These are phyloP conservation scores for Coregonus sp. DNA, from an alignment of 2,797 vertebrate species.

Conservation along the genomic window DNA sequence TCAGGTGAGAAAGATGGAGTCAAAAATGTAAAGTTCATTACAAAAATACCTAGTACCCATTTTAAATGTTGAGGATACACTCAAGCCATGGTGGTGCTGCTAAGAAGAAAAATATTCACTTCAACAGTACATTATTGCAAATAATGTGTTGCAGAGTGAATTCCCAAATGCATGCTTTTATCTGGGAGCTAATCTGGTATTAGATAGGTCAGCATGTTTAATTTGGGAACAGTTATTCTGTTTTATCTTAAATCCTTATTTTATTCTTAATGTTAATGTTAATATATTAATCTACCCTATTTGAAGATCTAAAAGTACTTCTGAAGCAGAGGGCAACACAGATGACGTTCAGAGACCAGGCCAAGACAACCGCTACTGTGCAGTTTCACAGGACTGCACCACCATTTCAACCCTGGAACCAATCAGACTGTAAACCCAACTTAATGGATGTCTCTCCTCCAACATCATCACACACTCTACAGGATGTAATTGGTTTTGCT, in stretches of 20 bases:
- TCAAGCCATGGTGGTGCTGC: not conserved
- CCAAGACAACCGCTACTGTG: constrained; percentile 1
- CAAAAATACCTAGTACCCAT: too few species aligned
- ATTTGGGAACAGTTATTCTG: not conserved
- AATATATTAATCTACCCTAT: not conserved
- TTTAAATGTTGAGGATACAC: not conserved
- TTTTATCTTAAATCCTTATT: not conserved
- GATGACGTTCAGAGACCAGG: accelerated
- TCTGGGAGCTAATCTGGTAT: too few species aligned
- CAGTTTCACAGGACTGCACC: not conserved
- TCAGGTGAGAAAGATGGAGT: constrained; percentile 41
- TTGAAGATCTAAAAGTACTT: constrained; percentile 19
- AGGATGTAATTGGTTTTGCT: constrained; percentile 31
- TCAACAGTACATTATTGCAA: too few species aligned
- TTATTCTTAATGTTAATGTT: not conserved
- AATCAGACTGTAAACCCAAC: not conserved
- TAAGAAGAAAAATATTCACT: not conserved
- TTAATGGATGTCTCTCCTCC: not conserved
- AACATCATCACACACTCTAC: not conserved
- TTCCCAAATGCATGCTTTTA: too few species aligned
- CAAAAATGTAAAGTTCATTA: too few species aligned
- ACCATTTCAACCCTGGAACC: accelerated
- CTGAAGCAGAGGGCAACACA: not conserved
- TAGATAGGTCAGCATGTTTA: too few species aligned
- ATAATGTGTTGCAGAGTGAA: too few species aligned